phyloP scores from a whole-genome alignment of 1,140 invertebrate species.

The Muscidifurax raptorellus region DNA sequence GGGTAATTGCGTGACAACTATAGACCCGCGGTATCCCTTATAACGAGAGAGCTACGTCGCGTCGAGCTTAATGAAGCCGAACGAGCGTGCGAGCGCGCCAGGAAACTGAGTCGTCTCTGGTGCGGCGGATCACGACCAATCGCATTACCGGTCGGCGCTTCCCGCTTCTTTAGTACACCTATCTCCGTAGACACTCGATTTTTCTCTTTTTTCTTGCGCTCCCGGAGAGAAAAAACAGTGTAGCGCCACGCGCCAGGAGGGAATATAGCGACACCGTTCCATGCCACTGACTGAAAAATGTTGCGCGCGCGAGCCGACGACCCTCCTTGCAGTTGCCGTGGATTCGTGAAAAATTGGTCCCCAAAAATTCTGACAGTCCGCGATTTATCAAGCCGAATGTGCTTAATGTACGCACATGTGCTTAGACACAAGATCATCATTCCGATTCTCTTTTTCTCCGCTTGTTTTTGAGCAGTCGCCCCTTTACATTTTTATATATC shows the following conservation, averaged over 20 bases:
- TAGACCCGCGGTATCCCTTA: too few relatives aligned
- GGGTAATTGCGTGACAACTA: too few relatives aligned
- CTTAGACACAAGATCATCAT: background rate
- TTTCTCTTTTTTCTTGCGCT: constrained; percentile 8
- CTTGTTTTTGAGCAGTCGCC: background rate
- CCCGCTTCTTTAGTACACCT: too few relatives aligned
- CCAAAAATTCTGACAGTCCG: constrained; percentile 64
- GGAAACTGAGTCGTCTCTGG: too few relatives aligned
- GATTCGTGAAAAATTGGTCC: constrained; percentile 68
- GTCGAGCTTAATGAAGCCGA: constrained; percentile 18
- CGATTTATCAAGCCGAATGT: constrained; percentile 65
- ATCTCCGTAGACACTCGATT: background rate
- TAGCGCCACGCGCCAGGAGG: constrained; percentile 7
- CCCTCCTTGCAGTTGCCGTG: constrained; percentile 40
- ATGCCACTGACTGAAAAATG: constrained; percentile 69
- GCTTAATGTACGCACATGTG: background rate
- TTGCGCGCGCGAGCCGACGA: constrained; percentile 35
- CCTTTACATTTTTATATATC: constrained; percentile 60
- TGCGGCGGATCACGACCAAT: background rate
- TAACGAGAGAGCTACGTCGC: background rate
- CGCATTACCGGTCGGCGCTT: constrained; percentile 8
- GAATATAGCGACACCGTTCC: constrained; percentile 59
- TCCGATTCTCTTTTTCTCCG: constrained; percentile 15
- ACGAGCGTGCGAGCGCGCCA: background rate
- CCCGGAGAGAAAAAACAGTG: background rate